Percentiles rank a stretch among this genome's conserved stretches.
Evolutionary conservation across 2,888 invertebrate genomes (phyloP).

Genomic region (Mesoligia furuncula): DNA sequence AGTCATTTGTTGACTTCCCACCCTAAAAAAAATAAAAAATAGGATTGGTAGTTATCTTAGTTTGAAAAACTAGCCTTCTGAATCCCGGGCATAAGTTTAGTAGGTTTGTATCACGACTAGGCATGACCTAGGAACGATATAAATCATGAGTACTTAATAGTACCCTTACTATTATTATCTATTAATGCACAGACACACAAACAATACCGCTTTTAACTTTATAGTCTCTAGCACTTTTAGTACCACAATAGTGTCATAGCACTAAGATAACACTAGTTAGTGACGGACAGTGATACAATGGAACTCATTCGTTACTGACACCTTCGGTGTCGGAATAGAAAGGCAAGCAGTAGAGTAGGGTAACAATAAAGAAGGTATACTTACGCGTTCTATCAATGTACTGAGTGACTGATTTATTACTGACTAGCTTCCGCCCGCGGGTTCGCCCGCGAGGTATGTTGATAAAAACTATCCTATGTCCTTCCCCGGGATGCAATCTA

Average conservation of each 20-base stretch:
- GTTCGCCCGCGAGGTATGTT: too few relatives aligned
- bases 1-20: too few relatives aligned
- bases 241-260: constrained; percentile 28
- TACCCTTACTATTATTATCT: too few relatives aligned
- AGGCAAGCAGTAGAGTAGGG: constrained; percentile 49
- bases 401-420: background rate
- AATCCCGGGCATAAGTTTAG: background rate
- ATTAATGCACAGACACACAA: constrained; percentile 2
- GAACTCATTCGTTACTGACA: constrained; percentile 43
- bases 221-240: constrained; percentile 27
- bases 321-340: constrained; percentile 67
- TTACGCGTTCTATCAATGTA: too few relatives aligned
- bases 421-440: background rate
- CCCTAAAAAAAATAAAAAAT: too few relatives aligned
- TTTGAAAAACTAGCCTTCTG: background rate
- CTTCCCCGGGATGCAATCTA: too few relatives aligned
- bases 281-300: constrained; percentile 40
- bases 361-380: constrained; percentile 47
- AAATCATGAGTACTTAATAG: background rate
- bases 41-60: too few relatives aligned
- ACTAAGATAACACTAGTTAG: constrained; percentile 46
- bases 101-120: background rate
- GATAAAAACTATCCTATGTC: too few relatives aligned
- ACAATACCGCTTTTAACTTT: background rate
- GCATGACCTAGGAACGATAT: background rate